Conservation (phyloP, 2,113 vertebrate genomes). For the Engystomops pustulosus region DNA sequence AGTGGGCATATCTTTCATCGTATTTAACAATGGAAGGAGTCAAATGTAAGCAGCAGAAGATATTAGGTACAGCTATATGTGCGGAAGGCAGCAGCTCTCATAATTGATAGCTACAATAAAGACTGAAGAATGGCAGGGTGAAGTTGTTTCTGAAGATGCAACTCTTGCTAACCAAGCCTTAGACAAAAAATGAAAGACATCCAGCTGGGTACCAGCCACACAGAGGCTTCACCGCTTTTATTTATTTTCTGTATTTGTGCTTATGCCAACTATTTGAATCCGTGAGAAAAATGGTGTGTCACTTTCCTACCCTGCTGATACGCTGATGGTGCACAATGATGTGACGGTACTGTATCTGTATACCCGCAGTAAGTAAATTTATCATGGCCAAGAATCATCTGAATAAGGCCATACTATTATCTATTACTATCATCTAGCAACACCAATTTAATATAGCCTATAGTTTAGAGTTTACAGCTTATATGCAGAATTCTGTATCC, state of each 20-base stretch:
- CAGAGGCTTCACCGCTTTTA: neutral
- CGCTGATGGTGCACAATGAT: neutral
- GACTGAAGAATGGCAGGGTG: slow-evolving; percentile 8
- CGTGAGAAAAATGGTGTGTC: neutral
- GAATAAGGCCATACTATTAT: neutral
- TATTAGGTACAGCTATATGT: neutral
- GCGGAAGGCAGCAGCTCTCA: slow-evolving; percentile 26
- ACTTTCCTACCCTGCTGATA: neutral
- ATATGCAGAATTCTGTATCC: too few species aligned
- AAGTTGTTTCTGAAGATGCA: neutral
- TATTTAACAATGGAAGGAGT: neutral
- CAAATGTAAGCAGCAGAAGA: slow-evolving; percentile 7
- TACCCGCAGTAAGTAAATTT: neutral
- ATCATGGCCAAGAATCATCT: neutral
- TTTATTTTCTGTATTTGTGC: neutral
- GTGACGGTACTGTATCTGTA: neutral
- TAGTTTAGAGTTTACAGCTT: too few species aligned
- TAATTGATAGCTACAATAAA: slow-evolving; percentile 50
- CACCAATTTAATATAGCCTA: too few species aligned
- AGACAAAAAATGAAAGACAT: slow-evolving; percentile 23
- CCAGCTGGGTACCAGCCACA: neutral
- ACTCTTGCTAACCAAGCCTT: slow-evolving; percentile 11
- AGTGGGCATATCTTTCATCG: neutral
- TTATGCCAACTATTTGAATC: slow-evolving; percentile 19
- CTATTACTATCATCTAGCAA: too few species aligned